phyloP scores from a whole-genome alignment of 2,888 invertebrate genomes.

The Rambutsinella grinnellia region DNA sequence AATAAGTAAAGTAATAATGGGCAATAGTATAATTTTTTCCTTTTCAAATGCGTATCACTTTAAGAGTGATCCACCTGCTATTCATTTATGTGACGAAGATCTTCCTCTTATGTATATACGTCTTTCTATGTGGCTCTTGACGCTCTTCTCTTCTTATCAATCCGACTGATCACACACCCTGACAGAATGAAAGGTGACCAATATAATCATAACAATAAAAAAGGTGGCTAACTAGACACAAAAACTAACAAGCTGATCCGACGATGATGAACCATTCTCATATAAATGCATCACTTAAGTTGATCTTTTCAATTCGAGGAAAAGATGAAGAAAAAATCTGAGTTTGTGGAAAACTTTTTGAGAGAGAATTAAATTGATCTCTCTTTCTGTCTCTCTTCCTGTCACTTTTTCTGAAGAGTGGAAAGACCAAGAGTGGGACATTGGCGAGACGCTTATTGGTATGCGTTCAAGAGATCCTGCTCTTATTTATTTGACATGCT shows the following conservation, averaged over 20 bases:
- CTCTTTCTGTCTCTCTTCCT: neutral
- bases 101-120: neutral
- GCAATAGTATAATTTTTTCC: slow-evolving; percentile 20
- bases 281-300: neutral
- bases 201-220: slow-evolving; percentile 50
- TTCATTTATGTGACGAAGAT: neutral
- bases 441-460: too few relatives aligned
- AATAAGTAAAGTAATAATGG: slow-evolving; percentile 3
- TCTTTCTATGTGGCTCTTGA: neutral
- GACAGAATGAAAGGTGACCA: slow-evolving; percentile 49
- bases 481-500: neutral
- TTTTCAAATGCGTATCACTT: slow-evolving; percentile 16
- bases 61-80: neutral
- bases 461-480: too few relatives aligned
- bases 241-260: slow-evolving; percentile 37
- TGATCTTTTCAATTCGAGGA: too few relatives aligned
- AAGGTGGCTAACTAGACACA: slow-evolving; percentile 25
- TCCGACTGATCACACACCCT: slow-evolving; percentile 44
- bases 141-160: slow-evolving; percentile 36
- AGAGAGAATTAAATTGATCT: neutral
- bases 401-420: neutral
- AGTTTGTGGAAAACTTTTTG: neutral
- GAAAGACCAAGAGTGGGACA: too few relatives aligned
- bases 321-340: slow-evolving; percentile 15
- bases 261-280: slow-evolving; percentile 19